Conservation (phyloP, 2,113 vertebrate species). For the Corythornis cristatus region DNA sequence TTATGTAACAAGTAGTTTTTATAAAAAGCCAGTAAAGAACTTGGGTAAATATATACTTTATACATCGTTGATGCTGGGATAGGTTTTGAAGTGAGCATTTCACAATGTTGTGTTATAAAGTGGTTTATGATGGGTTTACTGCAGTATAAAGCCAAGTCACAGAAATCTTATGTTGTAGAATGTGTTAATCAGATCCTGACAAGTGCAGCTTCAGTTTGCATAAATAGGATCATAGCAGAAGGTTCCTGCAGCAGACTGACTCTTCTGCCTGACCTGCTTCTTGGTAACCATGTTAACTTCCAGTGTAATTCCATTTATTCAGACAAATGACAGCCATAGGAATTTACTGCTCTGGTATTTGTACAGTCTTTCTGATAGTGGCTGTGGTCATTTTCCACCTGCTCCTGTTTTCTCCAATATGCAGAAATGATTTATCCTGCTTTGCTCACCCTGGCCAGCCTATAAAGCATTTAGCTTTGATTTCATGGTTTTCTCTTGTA, state of each 20-base stretch:
- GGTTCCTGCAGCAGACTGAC: neutral
- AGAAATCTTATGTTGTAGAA: neutral
- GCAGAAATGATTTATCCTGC: neutral
- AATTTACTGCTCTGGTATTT: neutral
- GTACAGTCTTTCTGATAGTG: neutral
- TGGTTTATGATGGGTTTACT: conserved; percentile 9
- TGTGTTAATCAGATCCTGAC: neutral
- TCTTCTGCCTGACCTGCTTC: neutral
- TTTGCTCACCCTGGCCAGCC: neutral
- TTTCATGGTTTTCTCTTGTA: neutral
- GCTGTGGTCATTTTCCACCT: neutral
- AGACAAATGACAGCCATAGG: neutral
- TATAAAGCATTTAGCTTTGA: neutral
- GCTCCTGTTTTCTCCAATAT: neutral
- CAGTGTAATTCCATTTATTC: neutral
- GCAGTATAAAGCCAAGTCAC: neutral
- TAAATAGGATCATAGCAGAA: neutral
- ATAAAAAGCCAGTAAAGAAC: neutral
- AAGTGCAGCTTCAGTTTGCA: neutral
- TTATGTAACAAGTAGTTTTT: neutral
- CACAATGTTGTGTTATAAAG: neutral
- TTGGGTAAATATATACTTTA: neutral
- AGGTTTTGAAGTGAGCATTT: neutral
- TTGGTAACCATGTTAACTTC: neutral
- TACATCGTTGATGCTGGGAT: neutral